Percentiles rank a stretch among this genome's conserved stretches.
These are phyloP conservation scores for Trachymyrmex cornetzi DNA, from an alignment of 1,140 invertebrate genomes.

Conservation along the genomic window DNA sequence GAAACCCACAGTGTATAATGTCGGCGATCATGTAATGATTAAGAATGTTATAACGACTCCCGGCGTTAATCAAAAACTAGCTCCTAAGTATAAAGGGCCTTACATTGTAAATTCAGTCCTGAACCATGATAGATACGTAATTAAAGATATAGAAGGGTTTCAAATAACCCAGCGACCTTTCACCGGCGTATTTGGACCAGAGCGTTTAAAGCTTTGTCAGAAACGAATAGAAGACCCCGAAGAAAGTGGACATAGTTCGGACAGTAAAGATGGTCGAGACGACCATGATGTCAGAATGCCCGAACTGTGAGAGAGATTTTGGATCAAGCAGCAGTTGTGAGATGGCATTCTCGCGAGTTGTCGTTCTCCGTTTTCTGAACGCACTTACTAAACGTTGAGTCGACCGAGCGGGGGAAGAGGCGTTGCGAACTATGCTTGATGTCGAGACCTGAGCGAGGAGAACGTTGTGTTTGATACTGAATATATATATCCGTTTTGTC, in stretches of 20 bases:
- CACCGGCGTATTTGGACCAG: neutral
- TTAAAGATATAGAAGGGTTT: neutral
- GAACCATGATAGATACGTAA: neutral
- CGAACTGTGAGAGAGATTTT: neutral
- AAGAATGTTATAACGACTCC: neutral
- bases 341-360: too few relatives aligned
- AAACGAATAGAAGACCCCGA: neutral
- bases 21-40: neutral
- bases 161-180: neutral
- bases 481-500: too few relatives aligned
- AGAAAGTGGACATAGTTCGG: neutral
- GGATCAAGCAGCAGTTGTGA: too few relatives aligned
- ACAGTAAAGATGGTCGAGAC: neutral
- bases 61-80: neutral
- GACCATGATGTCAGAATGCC: neutral
- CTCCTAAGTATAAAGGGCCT: neutral
- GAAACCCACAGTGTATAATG: neutral
- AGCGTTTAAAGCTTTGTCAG: neutral
- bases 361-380: too few relatives aligned
- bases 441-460: too few relatives aligned
- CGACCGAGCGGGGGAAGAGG: too few relatives aligned
- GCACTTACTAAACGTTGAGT: too few relatives aligned
- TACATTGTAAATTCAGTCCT: neutral
- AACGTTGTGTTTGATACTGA: too few relatives aligned
- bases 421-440: too few relatives aligned